A percentile compares a stretch with the other conserved stretches of the same genome.
These are phyloP conservation scores for Priocnemis perturbator DNA, from an alignment of 2,888 invertebrate species.

Conservation along the genomic window DNA sequence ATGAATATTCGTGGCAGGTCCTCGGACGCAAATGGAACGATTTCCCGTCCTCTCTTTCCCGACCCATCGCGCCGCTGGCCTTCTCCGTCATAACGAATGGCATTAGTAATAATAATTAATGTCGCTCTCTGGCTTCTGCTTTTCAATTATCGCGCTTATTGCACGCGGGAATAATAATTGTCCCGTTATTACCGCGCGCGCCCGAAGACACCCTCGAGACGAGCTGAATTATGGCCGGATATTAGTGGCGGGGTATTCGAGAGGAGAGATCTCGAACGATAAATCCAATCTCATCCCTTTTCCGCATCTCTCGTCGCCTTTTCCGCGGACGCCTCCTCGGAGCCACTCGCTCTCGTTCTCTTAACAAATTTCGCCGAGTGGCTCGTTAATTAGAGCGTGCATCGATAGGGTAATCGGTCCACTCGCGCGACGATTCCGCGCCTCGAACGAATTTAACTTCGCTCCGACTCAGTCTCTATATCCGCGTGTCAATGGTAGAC, in stretches of 20 bases:
- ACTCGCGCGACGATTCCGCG: too few relatives aligned
- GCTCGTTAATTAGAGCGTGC: slow-evolving; percentile 53
- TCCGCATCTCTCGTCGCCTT: slow-evolving; percentile 19
- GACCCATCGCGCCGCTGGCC: slow-evolving; percentile 10
- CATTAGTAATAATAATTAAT: slow-evolving; percentile 35
- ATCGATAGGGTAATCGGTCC: slow-evolving; percentile 35
- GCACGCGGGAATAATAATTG: slow-evolving; percentile 34
- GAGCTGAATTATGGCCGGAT: slow-evolving; percentile 32
- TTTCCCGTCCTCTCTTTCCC: slow-evolving; percentile 10
- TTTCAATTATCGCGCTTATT: slow-evolving; percentile 32
- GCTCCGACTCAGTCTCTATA: too few relatives aligned
- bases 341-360: slow-evolving; percentile 18
- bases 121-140: slow-evolving; percentile 11
- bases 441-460: too few relatives aligned
- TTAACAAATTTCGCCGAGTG: slow-evolving; percentile 13
- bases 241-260: slow-evolving; percentile 32
- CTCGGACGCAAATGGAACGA: background rate
- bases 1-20: background rate
- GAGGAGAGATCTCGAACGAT: slow-evolving; percentile 30
- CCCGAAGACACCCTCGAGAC: slow-evolving; percentile 24
- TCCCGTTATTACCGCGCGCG: slow-evolving; percentile 26
- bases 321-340: slow-evolving; percentile 31
- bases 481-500: too few relatives aligned
- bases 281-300: slow-evolving; percentile 35
- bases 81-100: background rate